Percentiles rank a stretch among this genome's conserved stretches.
phyloP scores from a whole-genome alignment of 2,113 vertebrate genomes.

The Hydrolagus affinis region DNA sequence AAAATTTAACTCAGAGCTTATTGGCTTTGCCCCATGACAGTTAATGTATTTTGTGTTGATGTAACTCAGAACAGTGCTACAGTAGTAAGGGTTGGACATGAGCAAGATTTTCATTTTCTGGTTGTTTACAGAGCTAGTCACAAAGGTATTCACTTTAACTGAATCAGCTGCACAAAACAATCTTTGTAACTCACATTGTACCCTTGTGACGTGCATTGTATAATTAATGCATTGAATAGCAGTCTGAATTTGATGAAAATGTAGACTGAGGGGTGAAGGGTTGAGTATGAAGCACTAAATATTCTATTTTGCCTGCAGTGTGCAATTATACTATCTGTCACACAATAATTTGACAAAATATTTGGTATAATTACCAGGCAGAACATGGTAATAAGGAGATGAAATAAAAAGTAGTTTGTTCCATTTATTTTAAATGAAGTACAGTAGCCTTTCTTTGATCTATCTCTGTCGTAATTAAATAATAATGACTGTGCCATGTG shows the following conservation, averaged over 20 bases:
- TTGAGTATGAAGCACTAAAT: neutral
- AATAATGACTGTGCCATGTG: neutral
- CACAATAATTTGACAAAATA: conserved; percentile 3
- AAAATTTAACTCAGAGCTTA: neutral
- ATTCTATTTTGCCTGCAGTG: neutral
- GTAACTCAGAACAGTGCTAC: neutral
- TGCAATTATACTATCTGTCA: neutral
- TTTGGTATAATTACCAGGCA: neutral
- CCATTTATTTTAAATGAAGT: neutral
- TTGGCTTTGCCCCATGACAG: neutral
- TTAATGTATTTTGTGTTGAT: neutral
- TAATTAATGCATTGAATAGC: neutral
- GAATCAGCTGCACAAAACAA: neutral
- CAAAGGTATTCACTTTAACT: neutral
- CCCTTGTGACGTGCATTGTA: neutral
- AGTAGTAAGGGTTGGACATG: neutral
- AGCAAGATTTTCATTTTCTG: neutral
- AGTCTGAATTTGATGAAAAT: neutral
- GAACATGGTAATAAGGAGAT: neutral
- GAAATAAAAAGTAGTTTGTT: neutral
- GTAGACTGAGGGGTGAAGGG: neutral
- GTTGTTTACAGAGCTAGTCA: neutral
- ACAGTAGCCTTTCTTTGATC: neutral
- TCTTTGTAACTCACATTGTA: neutral
- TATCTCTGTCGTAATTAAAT: neutral